Conservation (phyloP, 2,113 vertebrate genomes). For the Columba janthina region DNA sequence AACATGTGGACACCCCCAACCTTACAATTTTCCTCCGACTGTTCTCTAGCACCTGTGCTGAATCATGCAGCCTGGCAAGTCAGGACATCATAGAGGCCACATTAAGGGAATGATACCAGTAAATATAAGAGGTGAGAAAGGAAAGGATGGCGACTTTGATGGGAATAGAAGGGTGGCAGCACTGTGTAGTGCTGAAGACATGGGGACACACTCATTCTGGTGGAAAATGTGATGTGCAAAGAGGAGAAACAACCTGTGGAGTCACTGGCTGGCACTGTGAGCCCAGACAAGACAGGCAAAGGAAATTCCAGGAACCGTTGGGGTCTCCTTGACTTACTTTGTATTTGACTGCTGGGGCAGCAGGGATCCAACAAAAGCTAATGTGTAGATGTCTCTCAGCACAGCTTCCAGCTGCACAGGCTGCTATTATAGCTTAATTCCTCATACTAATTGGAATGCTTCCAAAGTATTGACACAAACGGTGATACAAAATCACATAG, state of each 20-base stretch:
- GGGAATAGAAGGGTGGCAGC: background rate
- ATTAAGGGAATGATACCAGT: background rate
- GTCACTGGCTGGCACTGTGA: background rate
- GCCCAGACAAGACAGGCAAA: background rate
- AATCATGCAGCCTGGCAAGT: background rate
- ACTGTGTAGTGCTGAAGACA: background rate
- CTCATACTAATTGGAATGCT: background rate
- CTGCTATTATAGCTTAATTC: background rate
- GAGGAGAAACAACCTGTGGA: background rate
- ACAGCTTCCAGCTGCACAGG: background rate
- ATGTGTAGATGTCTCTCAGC: background rate
- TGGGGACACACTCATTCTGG: background rate
- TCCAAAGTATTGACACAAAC: background rate
- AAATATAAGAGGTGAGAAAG: background rate
- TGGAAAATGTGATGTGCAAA: background rate
- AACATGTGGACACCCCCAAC: background rate
- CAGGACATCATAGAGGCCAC: background rate
- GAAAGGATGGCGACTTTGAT: background rate
- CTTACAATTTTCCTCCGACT: background rate
- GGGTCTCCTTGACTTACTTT: slow-evolving; percentile 23
- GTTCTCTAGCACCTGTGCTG: slow-evolving; percentile 18
- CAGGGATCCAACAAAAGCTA: background rate
- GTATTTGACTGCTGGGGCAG: slow-evolving; percentile 8
- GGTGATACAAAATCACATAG: background rate
- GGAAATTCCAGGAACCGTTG: background rate